Percentiles rank a stretch among this genome's conserved stretches.
These are phyloP conservation scores for Psilopsiagon aymara DNA, from an alignment of 2,113 vertebrate genomes.

Conservation along the genomic window DNA sequence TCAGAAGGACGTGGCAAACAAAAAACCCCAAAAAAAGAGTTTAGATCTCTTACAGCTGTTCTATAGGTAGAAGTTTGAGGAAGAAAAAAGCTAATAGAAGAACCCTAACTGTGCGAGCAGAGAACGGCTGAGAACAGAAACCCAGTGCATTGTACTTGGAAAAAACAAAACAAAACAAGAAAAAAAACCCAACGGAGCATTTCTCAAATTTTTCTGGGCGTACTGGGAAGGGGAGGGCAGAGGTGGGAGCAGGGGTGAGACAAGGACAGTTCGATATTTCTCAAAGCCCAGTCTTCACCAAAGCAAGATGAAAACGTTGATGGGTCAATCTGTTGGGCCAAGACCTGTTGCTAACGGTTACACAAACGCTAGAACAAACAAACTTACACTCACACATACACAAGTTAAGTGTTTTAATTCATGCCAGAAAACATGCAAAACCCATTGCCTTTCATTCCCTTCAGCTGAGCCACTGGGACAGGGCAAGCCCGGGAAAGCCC, in stretches of 20 bases:
- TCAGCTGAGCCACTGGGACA: conserved; percentile 14
- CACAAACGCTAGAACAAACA: conserved; percentile 76
- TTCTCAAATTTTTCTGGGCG: conserved; percentile 20
- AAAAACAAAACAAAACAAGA: background rate
- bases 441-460: conserved; percentile 59
- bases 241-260: conserved; percentile 27
- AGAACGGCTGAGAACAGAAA: conserved; percentile 52
- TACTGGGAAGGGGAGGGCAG: background rate
- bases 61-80: conserved; percentile 51
- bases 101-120: conserved; percentile 24
- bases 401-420: conserved; percentile 78
- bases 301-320: conserved; percentile 47
- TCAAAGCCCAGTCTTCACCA: conserved; percentile 56
- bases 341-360: conserved; percentile 74
- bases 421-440: conserved; percentile 83
- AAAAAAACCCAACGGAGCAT: background rate
- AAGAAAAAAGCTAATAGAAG: background rate
- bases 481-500: conserved; percentile 15
- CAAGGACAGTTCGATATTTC: conserved; percentile 55
- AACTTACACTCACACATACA: conserved; percentile 75
- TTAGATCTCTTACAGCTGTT: conserved; percentile 37
- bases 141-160: conserved; percentile 3
- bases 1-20: conserved; percentile 13
- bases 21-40: background rate
- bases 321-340: conserved; percentile 45